Percentiles rank a stretch among this genome's conserved stretches.
These are phyloP conservation scores for Cirrhinus mrigala DNA, from an alignment of 2,797 vertebrate genomes.

Conservation along the genomic window DNA sequence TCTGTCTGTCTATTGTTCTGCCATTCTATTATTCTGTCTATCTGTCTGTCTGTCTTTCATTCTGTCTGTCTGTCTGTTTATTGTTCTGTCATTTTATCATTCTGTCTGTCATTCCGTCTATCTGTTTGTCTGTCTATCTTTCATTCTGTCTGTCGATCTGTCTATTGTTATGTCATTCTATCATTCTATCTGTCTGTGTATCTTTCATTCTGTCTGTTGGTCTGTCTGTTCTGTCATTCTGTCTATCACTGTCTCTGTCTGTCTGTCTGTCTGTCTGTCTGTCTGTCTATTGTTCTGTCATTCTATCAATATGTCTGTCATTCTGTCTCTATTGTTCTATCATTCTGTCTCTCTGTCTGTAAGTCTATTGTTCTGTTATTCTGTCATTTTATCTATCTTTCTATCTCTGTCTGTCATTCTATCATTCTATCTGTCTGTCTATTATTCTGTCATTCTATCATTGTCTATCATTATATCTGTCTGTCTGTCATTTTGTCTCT, in stretches of 20 bases:
- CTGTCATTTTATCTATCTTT: background rate
- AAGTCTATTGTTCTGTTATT: background rate
- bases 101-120: no score
- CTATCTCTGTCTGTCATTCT: background rate
- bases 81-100: no score
- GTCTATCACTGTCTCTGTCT: accelerated
- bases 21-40: no score
- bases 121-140: background rate
- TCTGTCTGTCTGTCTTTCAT: background rate
- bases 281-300: no score
- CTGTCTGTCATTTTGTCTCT: no score
- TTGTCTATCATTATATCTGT: no score
- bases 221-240: background rate
- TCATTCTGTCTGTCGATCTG: background rate
- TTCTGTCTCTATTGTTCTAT: no score
- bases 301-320: no score
- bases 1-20: no score
- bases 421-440: background rate
- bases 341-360: no score
- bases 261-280: background rate
- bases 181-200: background rate
- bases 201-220: background rate
- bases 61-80: no score
- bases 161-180: background rate
- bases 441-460: background rate